Conservation (phyloP, 35 echinoderm and acorn worm genomes). For the Patiria miniata region DNA sequence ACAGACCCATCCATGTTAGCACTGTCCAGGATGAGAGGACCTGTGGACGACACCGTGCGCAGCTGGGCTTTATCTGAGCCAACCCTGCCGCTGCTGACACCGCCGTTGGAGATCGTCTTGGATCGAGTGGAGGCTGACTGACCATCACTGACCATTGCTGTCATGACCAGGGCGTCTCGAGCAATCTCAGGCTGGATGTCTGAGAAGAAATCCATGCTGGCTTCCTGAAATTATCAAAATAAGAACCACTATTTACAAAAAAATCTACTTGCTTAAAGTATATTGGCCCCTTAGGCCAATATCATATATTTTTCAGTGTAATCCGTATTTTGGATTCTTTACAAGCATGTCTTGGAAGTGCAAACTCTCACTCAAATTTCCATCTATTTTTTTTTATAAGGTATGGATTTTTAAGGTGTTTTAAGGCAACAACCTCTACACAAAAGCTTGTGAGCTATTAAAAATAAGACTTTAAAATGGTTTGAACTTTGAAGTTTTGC, state of each 20-base stretch:
- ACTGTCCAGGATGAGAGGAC: not conserved
- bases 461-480: no score
- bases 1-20: slow-evolving; percentile 31
- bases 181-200: slow-evolving; percentile 68
- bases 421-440: no score
- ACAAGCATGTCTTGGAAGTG: no score
- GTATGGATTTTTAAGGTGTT: no score
- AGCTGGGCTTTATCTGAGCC: not conserved
- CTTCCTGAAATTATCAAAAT: slow-evolving; percentile 36
- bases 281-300: not conserved
- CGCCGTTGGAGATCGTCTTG: slow-evolving; percentile 48
- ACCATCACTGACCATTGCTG: slow-evolving; percentile 57
- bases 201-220: slow-evolving; percentile 59
- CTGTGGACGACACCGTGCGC: not conserved
- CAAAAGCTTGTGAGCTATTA: no score
- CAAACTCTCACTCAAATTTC: no score
- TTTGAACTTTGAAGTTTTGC: no score
- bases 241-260: not conserved
- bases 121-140: not conserved
- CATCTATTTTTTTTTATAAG: no score
- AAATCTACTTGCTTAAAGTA: no score
- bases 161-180: slow-evolving; percentile 76
- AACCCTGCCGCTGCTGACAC: not conserved
- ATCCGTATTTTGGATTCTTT: no score
- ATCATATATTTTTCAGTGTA: not conserved